phyloP scores from a whole-genome alignment of 2,113 vertebrate species.

The Notechis scutatus region DNA sequence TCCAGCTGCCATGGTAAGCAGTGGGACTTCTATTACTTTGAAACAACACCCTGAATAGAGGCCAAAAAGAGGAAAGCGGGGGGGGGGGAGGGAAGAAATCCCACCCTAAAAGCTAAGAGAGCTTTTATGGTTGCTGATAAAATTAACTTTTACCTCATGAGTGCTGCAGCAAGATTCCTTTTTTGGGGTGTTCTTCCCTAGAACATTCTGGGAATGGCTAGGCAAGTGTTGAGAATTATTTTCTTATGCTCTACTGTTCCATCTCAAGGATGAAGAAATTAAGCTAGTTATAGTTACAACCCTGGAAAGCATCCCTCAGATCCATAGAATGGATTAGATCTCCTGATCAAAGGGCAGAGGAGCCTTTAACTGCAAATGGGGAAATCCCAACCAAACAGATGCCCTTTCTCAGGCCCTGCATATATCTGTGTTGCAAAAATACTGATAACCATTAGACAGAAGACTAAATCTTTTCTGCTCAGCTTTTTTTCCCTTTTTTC shows the following conservation, averaged over 20 bases:
- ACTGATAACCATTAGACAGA: background rate
- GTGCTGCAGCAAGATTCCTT: background rate
- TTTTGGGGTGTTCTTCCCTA: background rate
- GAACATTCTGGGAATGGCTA: background rate
- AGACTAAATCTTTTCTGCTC: background rate
- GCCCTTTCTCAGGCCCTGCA: background rate
- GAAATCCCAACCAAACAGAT: background rate
- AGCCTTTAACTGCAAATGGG: background rate
- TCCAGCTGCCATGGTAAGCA: slow-evolving; percentile 60
- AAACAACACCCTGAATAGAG: slow-evolving; percentile 36
- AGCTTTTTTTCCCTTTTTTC: no score
- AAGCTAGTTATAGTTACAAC: background rate
- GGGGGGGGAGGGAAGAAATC: background rate
- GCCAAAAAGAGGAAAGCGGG: background rate
- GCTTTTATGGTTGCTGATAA: slow-evolving; percentile 7
- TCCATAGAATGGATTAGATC: background rate
- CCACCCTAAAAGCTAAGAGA: background rate
- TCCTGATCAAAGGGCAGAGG: background rate
- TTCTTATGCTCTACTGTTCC: background rate
- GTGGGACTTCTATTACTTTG: slow-evolving; percentile 48
- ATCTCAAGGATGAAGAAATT: background rate
- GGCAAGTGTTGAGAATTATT: background rate
- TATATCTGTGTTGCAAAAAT: background rate
- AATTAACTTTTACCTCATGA: slow-evolving; percentile 4
- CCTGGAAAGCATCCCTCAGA: background rate